A percentile compares a stretch with the other conserved stretches of the same genome.
These are phyloP conservation scores for Parochlus steinenii DNA, from an alignment of 2,888 invertebrate species.

Conservation along the genomic window DNA sequence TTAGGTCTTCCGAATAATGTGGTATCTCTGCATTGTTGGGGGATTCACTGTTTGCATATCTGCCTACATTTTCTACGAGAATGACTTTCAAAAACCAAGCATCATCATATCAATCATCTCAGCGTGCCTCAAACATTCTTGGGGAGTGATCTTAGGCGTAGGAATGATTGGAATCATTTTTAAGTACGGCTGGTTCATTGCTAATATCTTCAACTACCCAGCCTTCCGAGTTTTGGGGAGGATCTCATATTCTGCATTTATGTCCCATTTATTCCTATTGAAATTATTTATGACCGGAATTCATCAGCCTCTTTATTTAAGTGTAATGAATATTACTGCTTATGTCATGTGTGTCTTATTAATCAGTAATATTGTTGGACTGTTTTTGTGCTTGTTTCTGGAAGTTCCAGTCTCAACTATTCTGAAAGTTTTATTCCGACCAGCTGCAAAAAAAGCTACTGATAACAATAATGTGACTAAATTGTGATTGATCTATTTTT, in stretches of 20 bases:
- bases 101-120: background rate
- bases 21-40: background rate
- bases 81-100: background rate
- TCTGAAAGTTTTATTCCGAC: too few relatives aligned
- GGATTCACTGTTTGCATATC: background rate
- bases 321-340: too few relatives aligned
- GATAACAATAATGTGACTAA: too few relatives aligned
- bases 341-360: too few relatives aligned
- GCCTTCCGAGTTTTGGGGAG: constrained; percentile 3
- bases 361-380: too few relatives aligned
- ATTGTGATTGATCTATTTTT: too few relatives aligned
- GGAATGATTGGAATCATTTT: background rate
- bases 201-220: background rate
- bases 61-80: background rate
- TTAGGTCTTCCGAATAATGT: background rate
- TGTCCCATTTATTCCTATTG: constrained; percentile 5
- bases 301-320: constrained; percentile 1
- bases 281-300: constrained; percentile 1
- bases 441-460: too few relatives aligned
- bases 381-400: too few relatives aligned
- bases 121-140: background rate
- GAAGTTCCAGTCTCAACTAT: too few relatives aligned
- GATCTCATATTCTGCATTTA: constrained; percentile 3
- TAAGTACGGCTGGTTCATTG: background rate
- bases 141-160: background rate